Evolutionary conservation across 2,113 vertebrate species (phyloP), one percentile per base, ranked within the genome.

Genomic region (Kryptolebias marmoratus): DNA sequence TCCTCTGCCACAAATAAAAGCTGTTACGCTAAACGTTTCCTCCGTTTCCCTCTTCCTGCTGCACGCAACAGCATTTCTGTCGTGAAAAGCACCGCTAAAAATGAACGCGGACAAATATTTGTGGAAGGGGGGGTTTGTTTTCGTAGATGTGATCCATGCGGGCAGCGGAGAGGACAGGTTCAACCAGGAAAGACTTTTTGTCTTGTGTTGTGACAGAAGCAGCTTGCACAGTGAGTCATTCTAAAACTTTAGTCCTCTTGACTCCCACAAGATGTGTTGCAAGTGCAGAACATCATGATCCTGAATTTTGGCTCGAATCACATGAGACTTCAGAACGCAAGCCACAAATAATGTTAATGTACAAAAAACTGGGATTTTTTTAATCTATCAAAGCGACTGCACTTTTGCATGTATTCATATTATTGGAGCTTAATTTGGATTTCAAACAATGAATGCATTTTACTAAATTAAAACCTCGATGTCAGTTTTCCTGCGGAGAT

Each of bases 51-150:
- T 75, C 65, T 71, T 73, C 59, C 72, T 79, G 64, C 18, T 56
- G 67, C 73, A 45, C 78, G 72, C 63, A 82, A 66, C 73, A 79
- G 70, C 32, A 36, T 66, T 70, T 36, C 73, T 84, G 84, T 88
- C 89, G 87, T 82, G 78, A 73, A 84, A 70, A 54, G 62, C 71
- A 59, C 84, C 73, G 28, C 58, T n/a, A 50, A 55, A 75, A 90
- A 63, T 80, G 68, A 69, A 72, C 73, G 72, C 84, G 89, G 83
- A 82, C 66, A 4, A 75, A 79, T 73, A 77, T 89, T 82, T 84
- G 84, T 63, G 61, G 70, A 32, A 28, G 77, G 48, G 22, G 22
- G 22, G 22, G 22, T 22, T 68, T 76, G 59, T 80, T 49, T 63
- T 31, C 67, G 62, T 72, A 71, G 64, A 39, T 75, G 42, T 52